These are phyloP conservation scores for Corticium candelabrum DNA, from an alignment of 37 sponge, comb jelly and placozoan genomes.

Conservation along the genomic window DNA sequence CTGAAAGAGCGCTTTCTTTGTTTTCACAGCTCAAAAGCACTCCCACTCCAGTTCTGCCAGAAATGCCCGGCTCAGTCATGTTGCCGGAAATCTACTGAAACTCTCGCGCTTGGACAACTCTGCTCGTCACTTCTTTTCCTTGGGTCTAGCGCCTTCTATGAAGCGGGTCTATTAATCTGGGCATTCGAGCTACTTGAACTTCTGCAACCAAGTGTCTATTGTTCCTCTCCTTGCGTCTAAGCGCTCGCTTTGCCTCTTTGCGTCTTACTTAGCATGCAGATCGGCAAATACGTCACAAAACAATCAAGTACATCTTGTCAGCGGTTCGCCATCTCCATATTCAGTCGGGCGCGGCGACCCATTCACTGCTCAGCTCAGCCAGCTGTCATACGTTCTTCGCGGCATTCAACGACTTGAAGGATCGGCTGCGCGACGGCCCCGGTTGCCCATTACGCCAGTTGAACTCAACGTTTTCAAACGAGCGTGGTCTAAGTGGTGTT, in stretches of 20 bases:
- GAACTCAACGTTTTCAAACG: too few relatives aligned
- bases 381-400: too few relatives aligned
- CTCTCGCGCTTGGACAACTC: background rate
- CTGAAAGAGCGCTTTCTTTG: background rate
- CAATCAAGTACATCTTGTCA: background rate
- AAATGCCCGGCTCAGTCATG: background rate
- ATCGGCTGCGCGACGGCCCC: too few relatives aligned
- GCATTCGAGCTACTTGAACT: background rate
- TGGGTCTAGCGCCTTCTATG: background rate
- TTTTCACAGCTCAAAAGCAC: background rate
- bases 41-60: background rate
- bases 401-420: too few relatives aligned
- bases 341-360: too few relatives aligned
- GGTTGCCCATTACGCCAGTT: too few relatives aligned
- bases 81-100: background rate
- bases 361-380: too few relatives aligned
- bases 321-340: background rate
- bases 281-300: background rate
- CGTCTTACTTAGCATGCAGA: background rate
- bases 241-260: background rate
- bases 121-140: background rate
- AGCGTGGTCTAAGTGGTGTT: too few relatives aligned
- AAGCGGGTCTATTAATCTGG: background rate
- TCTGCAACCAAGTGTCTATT: background rate
- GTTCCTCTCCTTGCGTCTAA: background rate